Percentiles rank a stretch among this genome's conserved stretches.
Evolutionary conservation across 1,140 invertebrate genomes (phyloP).

Genomic region (Archegozetes longisetosus): DNA sequence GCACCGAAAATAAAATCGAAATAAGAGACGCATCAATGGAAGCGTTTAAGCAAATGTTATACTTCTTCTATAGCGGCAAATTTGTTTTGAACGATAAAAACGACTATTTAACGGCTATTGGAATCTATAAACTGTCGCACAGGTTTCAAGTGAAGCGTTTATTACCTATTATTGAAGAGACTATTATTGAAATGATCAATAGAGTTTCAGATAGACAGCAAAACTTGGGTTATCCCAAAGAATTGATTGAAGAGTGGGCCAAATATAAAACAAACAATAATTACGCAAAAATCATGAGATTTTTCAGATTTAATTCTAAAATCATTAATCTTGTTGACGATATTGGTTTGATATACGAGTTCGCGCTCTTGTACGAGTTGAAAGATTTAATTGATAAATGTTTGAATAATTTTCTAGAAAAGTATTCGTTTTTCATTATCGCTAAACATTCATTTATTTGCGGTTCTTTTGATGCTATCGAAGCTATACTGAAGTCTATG

Average conservation of each 20-base stretch:
- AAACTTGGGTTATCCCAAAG: too few relatives aligned
- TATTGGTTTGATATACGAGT: neutral
- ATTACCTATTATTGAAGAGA: neutral
- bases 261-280: too few relatives aligned
- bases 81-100: neutral
- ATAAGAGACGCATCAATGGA: slow-evolving; percentile 64
- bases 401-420: neutral
- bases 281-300: too few relatives aligned
- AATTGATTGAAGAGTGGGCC: too few relatives aligned
- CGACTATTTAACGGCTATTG: neutral
- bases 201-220: too few relatives aligned
- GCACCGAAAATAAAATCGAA: slow-evolving; percentile 59
- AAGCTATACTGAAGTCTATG: neutral
- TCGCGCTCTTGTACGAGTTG: neutral
- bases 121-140: neutral
- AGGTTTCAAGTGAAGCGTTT: neutral
- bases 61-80: slow-evolving; percentile 68
- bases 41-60: slow-evolving; percentile 73
- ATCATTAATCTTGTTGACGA: neutral
- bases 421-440: neutral
- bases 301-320: too few relatives aligned
- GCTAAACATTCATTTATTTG: neutral
- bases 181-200: neutral
- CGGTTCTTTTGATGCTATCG: neutral
- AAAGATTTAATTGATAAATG: neutral